These are phyloP conservation scores for Prietella phreatophila DNA, from an alignment of 2,113 vertebrate genomes.

Conservation along the genomic window DNA sequence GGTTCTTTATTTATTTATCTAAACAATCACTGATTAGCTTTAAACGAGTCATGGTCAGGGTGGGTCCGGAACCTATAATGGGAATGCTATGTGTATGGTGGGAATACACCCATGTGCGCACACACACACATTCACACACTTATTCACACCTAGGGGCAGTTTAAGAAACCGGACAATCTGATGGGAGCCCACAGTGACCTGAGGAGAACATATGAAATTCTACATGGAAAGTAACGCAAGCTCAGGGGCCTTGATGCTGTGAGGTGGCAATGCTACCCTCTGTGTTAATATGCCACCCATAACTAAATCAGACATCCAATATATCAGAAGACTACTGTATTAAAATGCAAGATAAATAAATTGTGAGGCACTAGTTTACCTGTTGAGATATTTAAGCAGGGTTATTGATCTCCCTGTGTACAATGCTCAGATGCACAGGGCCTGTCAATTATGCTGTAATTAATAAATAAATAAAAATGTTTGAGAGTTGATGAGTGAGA, in stretches of 20 bases:
- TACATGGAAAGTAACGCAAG: neutral
- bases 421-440: neutral
- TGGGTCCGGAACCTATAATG: neutral
- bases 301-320: neutral
- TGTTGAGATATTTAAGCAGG: neutral
- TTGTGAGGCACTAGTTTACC: neutral
- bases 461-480: neutral
- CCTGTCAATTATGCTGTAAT: neutral
- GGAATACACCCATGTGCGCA: neutral
- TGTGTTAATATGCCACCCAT: neutral
- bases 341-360: neutral
- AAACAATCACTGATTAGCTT: neutral
- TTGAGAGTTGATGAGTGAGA: neutral
- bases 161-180: no score
- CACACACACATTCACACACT: neutral
- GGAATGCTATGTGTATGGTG: accelerated
- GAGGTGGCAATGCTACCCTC: neutral
- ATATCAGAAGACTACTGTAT: neutral
- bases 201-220: neutral
- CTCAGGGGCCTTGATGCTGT: neutral
- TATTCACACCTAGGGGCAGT: neutral
- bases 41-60: neutral
- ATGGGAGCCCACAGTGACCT: neutral
- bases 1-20: neutral
- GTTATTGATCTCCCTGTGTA: neutral